A percentile compares a stretch with the other conserved stretches of the same genome.
Conservation (phyloP, 2,797 vertebrate species). For the Falco novaeseelandiae region DNA sequence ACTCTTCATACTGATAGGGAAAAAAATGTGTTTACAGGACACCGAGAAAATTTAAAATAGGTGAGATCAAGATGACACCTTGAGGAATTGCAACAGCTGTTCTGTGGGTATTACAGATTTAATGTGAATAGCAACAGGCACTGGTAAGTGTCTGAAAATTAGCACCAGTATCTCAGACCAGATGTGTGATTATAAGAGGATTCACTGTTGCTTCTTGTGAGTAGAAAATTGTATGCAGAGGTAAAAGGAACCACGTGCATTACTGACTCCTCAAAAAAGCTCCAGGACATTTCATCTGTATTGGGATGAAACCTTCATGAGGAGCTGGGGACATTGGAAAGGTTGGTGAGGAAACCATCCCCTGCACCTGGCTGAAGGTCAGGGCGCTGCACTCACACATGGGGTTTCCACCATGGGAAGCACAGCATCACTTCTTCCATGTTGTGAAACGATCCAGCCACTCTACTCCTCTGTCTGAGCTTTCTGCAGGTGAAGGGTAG, state of each 20-base stretch:
- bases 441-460: background rate
- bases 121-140: background rate
- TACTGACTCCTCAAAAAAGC: background rate
- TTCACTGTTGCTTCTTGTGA: background rate
- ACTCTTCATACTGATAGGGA: background rate
- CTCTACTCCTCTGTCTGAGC: background rate
- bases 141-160: background rate
- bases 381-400: background rate
- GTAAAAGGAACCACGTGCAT: background rate
- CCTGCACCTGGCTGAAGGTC: background rate
- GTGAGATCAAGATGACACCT: background rate
- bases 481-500: background rate
- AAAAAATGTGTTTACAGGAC: background rate
- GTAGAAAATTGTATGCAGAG: background rate
- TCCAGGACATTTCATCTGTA: background rate
- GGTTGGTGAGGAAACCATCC: background rate
- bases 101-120: background rate
- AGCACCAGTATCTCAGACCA: background rate
- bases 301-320: background rate
- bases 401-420: background rate
- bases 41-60: background rate
- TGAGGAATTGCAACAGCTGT: background rate
- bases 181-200: background rate
- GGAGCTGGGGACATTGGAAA: background rate
- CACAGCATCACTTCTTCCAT: background rate